Evolutionary conservation across 2,113 vertebrate species (phyloP), one percentile per base, ranked within the genome.

Genomic region (Scortum barcoo): DNA sequence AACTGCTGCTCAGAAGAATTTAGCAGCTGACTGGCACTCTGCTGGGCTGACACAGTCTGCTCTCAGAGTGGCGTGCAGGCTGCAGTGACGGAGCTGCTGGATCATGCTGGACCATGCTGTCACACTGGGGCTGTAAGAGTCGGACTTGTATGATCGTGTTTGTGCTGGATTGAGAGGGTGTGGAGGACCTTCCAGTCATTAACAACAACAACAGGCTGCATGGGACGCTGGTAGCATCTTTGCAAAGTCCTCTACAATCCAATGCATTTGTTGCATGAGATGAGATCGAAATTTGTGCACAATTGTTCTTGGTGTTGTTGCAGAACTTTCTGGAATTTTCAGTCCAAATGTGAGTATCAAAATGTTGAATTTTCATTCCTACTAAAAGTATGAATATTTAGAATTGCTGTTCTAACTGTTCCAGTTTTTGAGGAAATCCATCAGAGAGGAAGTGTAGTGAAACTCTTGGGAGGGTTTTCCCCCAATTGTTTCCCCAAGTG

Each of bases 1-100:
- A 93, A 88, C 95, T 94, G 91, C 95, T 96, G 95, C 91, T 90
- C 88, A 89, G 87, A 87, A 93, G 91, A 93, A 94, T 88, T 86
- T 86, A 90, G 90, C 88, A 93, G 85, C 82, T 81, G 94, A 95
- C 84, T 80, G 79, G 63, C 80, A 54, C 77, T 86, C 71, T 63
- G 70, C 91, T 83, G 78, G 71, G 65, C 77, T 77, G 67, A 69
- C 65, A 67, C 48, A 58, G 71, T 74, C 74, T 66, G 63, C 77
- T 86, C 81, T 63, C 70, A 77, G 74, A 72, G 80, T 8, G 51
- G 48, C 62, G 70, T 48, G 58, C 63, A 69, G 66, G 53, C 53
- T 68, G 80, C 24, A 30, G 40, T 36, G 68, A 62, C 50, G 0
- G 44, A 61, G 50, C 67, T 60, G 42, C 74, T 79, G 75, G 76